Conservation (phyloP, 2,797 vertebrate genomes). For the Galago senegalensis region DNA sequence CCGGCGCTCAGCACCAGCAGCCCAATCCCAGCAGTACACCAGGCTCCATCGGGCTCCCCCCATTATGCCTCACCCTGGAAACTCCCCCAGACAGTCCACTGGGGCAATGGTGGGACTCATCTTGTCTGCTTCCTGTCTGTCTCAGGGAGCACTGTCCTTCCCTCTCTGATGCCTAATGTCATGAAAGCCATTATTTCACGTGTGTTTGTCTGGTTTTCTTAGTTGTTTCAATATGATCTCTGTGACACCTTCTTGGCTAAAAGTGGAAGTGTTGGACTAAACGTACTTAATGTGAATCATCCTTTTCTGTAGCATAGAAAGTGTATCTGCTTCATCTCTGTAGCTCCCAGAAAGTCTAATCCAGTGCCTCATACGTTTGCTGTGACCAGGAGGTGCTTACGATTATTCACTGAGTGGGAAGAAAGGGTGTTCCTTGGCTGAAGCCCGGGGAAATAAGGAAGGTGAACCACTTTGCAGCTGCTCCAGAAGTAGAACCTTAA, state of each 20-base stretch:
- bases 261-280: background rate
- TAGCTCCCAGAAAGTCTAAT: background rate
- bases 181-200: background rate
- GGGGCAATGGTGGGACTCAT: background rate
- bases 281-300: background rate
- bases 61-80: background rate
- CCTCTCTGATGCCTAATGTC: background rate
- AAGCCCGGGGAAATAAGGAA: background rate
- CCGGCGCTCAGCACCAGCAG: background rate
- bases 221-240: background rate
- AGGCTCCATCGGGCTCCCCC: background rate
- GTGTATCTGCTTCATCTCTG: background rate
- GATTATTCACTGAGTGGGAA: background rate
- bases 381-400: background rate
- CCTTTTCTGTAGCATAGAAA: background rate
- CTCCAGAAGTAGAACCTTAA: background rate
- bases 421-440: background rate
- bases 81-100: background rate
- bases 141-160: background rate
- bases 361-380: background rate
- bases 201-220: background rate
- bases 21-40: background rate
- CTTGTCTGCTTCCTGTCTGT: background rate
- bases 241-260: background rate
- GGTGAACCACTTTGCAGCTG: background rate